These are phyloP conservation scores for Alosa alosa DNA, from an alignment of 2,113 vertebrate genomes.

Conservation along the genomic window DNA sequence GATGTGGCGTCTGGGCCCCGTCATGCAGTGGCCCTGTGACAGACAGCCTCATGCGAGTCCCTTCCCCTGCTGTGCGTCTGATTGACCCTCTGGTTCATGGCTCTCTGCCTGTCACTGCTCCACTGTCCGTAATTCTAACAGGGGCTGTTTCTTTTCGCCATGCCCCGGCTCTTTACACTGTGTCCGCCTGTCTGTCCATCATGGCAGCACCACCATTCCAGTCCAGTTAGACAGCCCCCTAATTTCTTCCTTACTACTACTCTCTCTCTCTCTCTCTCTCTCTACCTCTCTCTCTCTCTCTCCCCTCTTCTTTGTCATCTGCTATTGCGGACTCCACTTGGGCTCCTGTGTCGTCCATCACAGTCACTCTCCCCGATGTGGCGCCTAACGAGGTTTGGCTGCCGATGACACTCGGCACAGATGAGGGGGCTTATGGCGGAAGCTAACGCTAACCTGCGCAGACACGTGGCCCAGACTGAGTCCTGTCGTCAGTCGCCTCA, in stretches of 20 bases:
- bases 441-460: not conserved
- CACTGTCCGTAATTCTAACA: not conserved
- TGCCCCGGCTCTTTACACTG: too few species aligned
- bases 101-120: not conserved
- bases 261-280: slow-evolving; percentile 32
- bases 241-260: not conserved
- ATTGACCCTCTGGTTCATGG: not conserved
- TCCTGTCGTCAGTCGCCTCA: not conserved
- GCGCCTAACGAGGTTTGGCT: not conserved
- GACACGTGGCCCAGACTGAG: not conserved
- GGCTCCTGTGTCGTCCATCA: not conserved
- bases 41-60: too few species aligned
- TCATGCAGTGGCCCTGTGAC: not conserved
- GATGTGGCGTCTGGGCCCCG: too few species aligned
- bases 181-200: too few species aligned
- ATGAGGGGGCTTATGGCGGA: not conserved
- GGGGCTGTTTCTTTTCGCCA: not conserved
- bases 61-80: too few species aligned
- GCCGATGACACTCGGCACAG: not conserved
- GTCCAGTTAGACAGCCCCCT: not conserved
- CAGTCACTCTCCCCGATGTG: not conserved
- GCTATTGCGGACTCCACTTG: not conserved
- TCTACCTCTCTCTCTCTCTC: slow-evolving; percentile 37
- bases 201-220: too few species aligned
- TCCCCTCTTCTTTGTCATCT: slow-evolving; percentile 36